Base-by-base conservation (phyloP, 2,797 vertebrate species). In the Channallabes apus region DNA sequence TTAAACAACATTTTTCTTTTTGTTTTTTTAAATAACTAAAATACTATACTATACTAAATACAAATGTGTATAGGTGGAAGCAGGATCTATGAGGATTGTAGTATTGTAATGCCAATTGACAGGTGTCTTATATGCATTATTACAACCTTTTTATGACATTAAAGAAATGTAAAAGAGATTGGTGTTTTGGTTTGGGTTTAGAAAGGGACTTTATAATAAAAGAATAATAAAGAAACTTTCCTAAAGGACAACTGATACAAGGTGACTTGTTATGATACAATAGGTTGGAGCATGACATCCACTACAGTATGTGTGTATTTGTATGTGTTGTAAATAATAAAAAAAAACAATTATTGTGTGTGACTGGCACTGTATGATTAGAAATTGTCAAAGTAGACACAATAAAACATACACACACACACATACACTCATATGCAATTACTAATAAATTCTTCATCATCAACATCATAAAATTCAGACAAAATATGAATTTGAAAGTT, bases 1-100 rank as follows among this genome's bases (percentile, higher is more conserved):
- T 84, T 58, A 71, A 82, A 68, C 82, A 84, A 84, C 38, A 72
- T 88, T 90, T 90, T 80, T 89, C 88, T 88, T 84, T 90, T 84
- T 88, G 86, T 54, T 54, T 54, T 46, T 54, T 54, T 41, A 22
- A 15, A 80, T 86, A 38, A 81, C 18, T 64, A 81, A 68, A 17
- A 24, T 84, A 80, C 80, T 83, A 72, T 81, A 83, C 51, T 51
- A 51, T 51, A 51, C 6, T 27, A 85, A 17, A 29, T 75, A 8
- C 6, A 76, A 76, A 32, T 75, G 46, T 27, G 6, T 4, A 27
- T 14, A 75, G 27, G 9, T 56, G 3, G 24, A 14, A 3, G 61
- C 68, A 82, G 59, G 46, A 68, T 65, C 65, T 27, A 46, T 58
- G 51, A 56, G 8, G 73, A 58, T 20, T 27, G 8, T 58, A 1